Percentiles rank a stretch among this genome's conserved stretches.
Conservation (phyloP, 2,797 vertebrate species). For the Diceros bicornis region DNA sequence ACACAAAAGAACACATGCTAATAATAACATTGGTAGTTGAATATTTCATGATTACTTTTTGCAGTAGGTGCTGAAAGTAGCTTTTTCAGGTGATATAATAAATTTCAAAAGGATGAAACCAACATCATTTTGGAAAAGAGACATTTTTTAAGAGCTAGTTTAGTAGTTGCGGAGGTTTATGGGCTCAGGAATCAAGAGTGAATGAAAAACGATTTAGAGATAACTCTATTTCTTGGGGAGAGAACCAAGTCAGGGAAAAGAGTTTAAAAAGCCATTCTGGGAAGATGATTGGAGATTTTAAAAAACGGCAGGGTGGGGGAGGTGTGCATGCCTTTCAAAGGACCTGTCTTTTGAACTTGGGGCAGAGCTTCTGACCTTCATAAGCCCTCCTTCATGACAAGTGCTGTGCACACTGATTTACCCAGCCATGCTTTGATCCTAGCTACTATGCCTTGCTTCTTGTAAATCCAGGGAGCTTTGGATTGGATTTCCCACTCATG, state of each 20-base stretch:
- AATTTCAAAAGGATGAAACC: conserved; percentile 16
- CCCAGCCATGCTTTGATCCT: not conserved
- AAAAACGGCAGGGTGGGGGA: not conserved
- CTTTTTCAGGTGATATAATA: not conserved
- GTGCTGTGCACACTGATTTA: not conserved
- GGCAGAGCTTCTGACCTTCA: not conserved
- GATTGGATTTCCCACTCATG: not conserved
- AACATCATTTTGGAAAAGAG: conserved; percentile 14
- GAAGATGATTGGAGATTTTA: not conserved
- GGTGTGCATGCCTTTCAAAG: not conserved
- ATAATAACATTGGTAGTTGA: not conserved
- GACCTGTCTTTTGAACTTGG: not conserved
- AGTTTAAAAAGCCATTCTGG: not conserved
- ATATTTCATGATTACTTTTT: conserved; percentile 5
- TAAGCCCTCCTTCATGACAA: not conserved
- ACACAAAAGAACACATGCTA: not conserved
- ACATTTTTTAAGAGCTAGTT: not conserved
- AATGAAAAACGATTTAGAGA: not conserved
- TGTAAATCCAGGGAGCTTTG: not conserved
- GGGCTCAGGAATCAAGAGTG: not conserved
- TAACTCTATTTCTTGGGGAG: not conserved
- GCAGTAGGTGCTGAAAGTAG: not conserved
- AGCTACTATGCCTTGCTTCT: not conserved
- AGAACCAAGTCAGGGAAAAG: not conserved
- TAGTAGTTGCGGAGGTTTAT: not conserved